Evolutionary conservation across 2,888 invertebrate species (phyloP).

Genomic region (Drosophila paranaensis): DNA sequence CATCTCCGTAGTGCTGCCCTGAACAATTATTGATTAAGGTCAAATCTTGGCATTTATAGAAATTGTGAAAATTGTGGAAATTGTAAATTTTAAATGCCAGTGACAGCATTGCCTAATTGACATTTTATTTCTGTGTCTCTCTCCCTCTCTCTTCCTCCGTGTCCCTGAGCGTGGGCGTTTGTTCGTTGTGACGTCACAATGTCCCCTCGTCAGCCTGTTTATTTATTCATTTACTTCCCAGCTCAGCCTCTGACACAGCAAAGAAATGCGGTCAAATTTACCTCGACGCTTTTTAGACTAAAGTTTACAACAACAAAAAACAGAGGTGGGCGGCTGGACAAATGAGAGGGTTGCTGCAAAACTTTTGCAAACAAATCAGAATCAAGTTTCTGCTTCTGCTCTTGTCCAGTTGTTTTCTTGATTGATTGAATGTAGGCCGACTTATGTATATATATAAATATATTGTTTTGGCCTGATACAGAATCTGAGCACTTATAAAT

Average conservation of each 20-base stretch:
- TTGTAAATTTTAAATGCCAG: conserved; percentile 20
- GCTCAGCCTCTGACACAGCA: background rate
- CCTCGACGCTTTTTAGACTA: conserved; percentile 12
- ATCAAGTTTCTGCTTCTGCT: conserved; percentile 19
- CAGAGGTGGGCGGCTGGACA: background rate
- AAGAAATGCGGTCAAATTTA: conserved; percentile 22
- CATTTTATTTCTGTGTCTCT: conserved; percentile 15
- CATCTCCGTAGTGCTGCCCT: background rate
- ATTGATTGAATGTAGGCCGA: conserved; percentile 38
- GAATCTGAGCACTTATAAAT: conserved; percentile 52
- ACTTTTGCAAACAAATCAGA: conserved; percentile 29
- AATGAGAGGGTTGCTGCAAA: conserved; percentile 33
- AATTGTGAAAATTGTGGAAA: conserved; percentile 4
- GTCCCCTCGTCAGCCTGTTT: conserved; percentile 36
- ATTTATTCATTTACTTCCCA: conserved; percentile 47
- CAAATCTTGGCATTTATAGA: background rate
- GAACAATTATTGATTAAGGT: conserved; percentile 4
- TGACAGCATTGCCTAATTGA: conserved; percentile 37
- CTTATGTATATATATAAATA: conserved; percentile 3
- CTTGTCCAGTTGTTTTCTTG: conserved; percentile 25
- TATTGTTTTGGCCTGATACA: conserved; percentile 6
- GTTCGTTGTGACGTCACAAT: conserved; percentile 28
- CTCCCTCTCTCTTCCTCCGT: background rate
- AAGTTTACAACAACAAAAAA: background rate
- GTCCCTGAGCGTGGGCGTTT: conserved; percentile 1